Evolutionary conservation across 1,140 invertebrate species (phyloP).

Genomic region (Bombus waltoni): DNA sequence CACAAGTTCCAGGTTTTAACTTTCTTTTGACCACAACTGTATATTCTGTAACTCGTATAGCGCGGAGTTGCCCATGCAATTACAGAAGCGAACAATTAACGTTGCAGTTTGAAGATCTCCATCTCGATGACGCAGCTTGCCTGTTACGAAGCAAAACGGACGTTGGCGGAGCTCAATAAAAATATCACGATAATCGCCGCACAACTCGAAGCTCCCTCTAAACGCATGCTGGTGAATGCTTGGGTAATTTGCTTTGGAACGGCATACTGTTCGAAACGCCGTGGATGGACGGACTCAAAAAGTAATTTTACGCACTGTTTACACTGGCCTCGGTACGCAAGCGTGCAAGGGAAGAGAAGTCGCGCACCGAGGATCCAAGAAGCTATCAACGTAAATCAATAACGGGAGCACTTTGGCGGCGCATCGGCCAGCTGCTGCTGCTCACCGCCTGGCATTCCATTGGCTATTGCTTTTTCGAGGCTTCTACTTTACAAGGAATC

Average conservation of each 20-base stretch:
- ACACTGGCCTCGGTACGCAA: constrained; percentile 59
- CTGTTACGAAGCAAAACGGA: not conserved
- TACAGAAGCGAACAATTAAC: constrained; percentile 10
- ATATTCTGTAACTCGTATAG: no score
- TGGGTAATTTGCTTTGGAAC: constrained; percentile 52
- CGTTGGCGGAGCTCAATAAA: constrained; percentile 6
- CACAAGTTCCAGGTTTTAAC: no score
- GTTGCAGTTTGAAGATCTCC: constrained; percentile 3
- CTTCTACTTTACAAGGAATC: constrained; percentile 69
- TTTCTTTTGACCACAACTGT: no score
- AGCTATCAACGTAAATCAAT: constrained; percentile 80
- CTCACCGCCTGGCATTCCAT: constrained; percentile 68
- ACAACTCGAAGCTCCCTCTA: constrained; percentile 4
- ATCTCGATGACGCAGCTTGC: not conserved
- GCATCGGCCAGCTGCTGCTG: constrained; percentile 75
- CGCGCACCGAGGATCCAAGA: constrained; percentile 66
- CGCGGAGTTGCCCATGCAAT: not conserved
- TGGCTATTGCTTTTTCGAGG: constrained; percentile 68
- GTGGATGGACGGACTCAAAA: constrained; percentile 46
- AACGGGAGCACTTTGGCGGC: constrained; percentile 75
- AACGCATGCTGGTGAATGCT: constrained; percentile 7
- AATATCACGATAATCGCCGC: constrained; percentile 30
- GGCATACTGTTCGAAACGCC: not conserved
- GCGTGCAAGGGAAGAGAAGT: constrained; percentile 20
- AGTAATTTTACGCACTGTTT: constrained; percentile 72